phyloP scores from a whole-genome alignment of 2,888 invertebrate genomes.

The Thereva unica region DNA sequence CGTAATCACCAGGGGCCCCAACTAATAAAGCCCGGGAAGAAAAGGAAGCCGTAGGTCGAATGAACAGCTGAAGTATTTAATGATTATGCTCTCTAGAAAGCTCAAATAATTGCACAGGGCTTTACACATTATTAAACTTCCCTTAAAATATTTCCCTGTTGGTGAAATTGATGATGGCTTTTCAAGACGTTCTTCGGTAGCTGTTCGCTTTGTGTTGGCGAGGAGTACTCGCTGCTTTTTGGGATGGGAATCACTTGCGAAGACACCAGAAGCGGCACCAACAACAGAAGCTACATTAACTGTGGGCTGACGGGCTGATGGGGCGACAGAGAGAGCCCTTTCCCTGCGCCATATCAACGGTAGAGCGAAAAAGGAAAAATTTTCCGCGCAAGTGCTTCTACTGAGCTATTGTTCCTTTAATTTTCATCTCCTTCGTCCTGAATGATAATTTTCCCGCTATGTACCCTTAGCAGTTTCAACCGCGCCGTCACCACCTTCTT shows the following conservation, averaged over 20 bases:
- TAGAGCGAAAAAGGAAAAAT: constrained; percentile 21
- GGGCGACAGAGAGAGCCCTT: neutral
- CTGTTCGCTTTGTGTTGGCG: constrained; percentile 8
- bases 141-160: constrained; percentile 40
- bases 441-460: neutral
- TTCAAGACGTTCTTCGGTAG: constrained; percentile 19
- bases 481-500: neutral
- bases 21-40: constrained; percentile 38
- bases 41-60: constrained; percentile 33
- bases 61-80: constrained; percentile 37
- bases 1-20: constrained; percentile 28
- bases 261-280: constrained; percentile 32
- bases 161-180: constrained; percentile 40
- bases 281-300: constrained; percentile 11
- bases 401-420: constrained; percentile 19
- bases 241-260: constrained; percentile 19
- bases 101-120: constrained; percentile 40
- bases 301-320: neutral
- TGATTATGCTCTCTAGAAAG: constrained; percentile 36
- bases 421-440: constrained; percentile 5
- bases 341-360: constrained; percentile 1
- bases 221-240: neutral
- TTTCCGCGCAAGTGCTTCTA: constrained; percentile 36
- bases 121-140: constrained; percentile 41
- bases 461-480: neutral